phyloP scores from a whole-genome alignment of 2,797 vertebrate genomes.

The Myripristis jacobus region DNA sequence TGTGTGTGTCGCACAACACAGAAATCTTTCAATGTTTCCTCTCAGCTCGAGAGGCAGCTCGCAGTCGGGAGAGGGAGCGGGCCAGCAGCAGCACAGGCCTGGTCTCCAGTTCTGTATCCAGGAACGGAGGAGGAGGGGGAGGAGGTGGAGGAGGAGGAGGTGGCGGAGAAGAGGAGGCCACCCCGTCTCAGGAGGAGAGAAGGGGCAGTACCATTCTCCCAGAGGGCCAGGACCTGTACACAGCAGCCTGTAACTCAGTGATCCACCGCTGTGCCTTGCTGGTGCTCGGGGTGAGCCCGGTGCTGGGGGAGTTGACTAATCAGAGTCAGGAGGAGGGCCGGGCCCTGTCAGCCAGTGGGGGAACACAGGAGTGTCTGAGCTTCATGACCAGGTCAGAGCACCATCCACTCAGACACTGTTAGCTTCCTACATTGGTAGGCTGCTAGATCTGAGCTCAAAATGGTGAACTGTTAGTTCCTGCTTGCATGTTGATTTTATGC shows the following conservation, averaged over 20 bases:
- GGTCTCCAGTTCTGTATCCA: conserved; percentile 76
- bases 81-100: conserved; percentile 81
- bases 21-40: conserved; percentile 99
- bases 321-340: conserved; percentile 87
- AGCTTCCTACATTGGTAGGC: not conserved
- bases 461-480: too few relatives aligned
- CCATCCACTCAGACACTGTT: too few relatives aligned
- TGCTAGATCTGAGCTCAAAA: not conserved
- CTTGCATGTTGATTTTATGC: too few relatives aligned
- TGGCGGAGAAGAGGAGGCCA: conserved; percentile 80
- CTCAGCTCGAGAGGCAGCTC: conserved; percentile 96
- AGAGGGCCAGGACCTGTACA: conserved; percentile 95
- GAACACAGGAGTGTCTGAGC: conserved; percentile 85
- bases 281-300: conserved; percentile 92
- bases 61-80: conserved; percentile 92
- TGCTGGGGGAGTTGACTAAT: conserved; percentile 87
- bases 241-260: conserved; percentile 95
- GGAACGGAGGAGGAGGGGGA: conserved; percentile 66
- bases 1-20: conserved; percentile 87
- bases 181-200: conserved; percentile 87
- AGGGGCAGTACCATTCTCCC: conserved; percentile 88
- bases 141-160: conserved; percentile 28
- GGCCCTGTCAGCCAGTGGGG: conserved; percentile 76
- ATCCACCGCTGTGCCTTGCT: conserved; percentile 96
- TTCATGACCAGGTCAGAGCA: conserved; percentile 93